phyloP scores from a whole-genome alignment of 2,797 vertebrate genomes.

The Adelosebastes latens region DNA sequence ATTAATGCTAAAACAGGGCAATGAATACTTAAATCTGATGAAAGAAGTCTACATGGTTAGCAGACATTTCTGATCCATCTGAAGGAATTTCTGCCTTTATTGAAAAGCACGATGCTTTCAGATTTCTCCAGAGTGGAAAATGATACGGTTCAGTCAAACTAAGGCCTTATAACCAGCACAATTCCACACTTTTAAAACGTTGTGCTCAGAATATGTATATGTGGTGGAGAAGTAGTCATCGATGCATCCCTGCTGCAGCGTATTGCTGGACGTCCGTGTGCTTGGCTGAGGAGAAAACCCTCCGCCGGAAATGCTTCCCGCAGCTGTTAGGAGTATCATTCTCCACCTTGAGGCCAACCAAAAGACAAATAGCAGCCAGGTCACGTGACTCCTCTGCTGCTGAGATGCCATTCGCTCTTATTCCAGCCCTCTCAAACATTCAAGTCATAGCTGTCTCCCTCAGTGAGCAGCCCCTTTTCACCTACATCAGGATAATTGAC shows the following conservation, averaged over 20 bases:
- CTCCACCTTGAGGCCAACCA: conserved; percentile 79
- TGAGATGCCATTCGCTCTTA: conserved; percentile 62
- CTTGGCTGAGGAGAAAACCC: conserved; percentile 66
- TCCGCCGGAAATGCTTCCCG: conserved; percentile 78
- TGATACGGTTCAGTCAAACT: not conserved
- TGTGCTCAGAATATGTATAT: not conserved
- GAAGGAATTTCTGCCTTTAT: not conserved
- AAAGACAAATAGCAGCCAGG: conserved; percentile 78
- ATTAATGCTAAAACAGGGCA: not conserved
- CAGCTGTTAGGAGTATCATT: conserved; percentile 83
- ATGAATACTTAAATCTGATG: not conserved
- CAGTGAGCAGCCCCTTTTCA: conserved; percentile 15
- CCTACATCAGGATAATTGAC: conserved; percentile 21
- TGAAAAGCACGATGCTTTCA: not conserved
- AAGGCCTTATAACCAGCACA: not conserved
- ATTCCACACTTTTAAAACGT: not conserved
- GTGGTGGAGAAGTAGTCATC: conserved; percentile 1
- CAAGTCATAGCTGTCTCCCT: conserved; percentile 47
- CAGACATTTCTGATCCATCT: not conserved
- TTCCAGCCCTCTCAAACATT: conserved; percentile 62
- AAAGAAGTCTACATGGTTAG: not conserved
- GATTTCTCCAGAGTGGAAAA: not conserved
- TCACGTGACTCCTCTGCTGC: conserved; percentile 66
- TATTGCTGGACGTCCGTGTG: conserved; percentile 52
- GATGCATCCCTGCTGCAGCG: conserved; percentile 29